Evolutionary conservation across 2,113 vertebrate species (phyloP).

Genomic region (Melospiza melodia): DNA sequence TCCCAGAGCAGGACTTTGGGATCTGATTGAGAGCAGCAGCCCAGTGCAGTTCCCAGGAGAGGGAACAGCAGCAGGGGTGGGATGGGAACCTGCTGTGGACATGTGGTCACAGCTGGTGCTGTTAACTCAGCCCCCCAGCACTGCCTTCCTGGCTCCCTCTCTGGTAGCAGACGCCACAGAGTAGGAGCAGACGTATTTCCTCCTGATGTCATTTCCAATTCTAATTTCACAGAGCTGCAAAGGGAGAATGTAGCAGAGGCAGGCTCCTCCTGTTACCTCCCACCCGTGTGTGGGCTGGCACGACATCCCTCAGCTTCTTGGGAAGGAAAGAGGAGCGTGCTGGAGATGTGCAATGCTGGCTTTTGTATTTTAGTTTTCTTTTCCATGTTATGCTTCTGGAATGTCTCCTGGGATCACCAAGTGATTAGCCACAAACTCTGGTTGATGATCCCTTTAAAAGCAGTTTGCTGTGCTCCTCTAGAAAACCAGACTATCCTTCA

Average conservation of each 20-base stretch:
- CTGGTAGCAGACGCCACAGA: background rate
- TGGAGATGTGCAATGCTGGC: background rate
- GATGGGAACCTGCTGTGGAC: background rate
- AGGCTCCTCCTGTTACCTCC: background rate
- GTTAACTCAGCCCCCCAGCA: background rate
- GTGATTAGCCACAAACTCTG: constrained; percentile 1
- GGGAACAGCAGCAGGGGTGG: background rate
- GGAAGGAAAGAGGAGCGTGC: background rate
- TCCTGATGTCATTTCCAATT: background rate
- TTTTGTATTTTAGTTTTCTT: background rate
- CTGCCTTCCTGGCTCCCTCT: background rate
- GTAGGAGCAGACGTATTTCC: background rate
- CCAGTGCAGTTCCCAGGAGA: background rate
- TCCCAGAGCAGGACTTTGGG: background rate
- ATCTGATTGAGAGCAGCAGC: background rate
- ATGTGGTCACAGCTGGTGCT: background rate
- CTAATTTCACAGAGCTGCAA: background rate
- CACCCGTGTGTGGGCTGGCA: background rate
- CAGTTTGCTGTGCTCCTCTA: constrained; percentile 3
- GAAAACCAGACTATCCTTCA: constrained; percentile 15
- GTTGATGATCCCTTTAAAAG: constrained; percentile 27
- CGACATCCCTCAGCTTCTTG: background rate
- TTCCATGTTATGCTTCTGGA: background rate
- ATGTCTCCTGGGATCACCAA: background rate
- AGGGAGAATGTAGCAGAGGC: background rate